Conservation (phyloP, 2,888 invertebrate genomes). For the Himalopsyche tibetana region DNA sequence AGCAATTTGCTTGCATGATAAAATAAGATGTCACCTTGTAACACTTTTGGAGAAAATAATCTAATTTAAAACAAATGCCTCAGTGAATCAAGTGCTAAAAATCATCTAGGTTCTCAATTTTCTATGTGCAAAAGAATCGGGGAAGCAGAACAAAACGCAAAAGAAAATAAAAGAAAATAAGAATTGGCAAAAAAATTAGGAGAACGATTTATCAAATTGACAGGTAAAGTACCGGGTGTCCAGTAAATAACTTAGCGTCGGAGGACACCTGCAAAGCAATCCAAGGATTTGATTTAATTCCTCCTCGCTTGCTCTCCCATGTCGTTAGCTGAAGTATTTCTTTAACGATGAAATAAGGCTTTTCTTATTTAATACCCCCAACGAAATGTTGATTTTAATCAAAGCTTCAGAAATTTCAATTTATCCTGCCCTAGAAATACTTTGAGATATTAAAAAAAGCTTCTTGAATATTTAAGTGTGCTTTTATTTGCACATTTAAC, state of each 20-base stretch:
- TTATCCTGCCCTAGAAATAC: too few relatives aligned
- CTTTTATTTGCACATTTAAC: too few relatives aligned
- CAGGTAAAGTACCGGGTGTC: constrained; percentile 58
- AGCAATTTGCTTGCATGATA: too few relatives aligned
- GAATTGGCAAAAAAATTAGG: constrained; percentile 58
- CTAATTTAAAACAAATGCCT: background rate
- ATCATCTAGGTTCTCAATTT: background rate
- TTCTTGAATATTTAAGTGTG: too few relatives aligned
- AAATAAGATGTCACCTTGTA: background rate
- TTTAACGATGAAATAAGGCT: constrained; percentile 11
- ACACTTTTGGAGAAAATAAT: background rate
- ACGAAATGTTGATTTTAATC: background rate
- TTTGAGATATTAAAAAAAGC: too few relatives aligned
- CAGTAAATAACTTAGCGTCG: constrained; percentile 57
- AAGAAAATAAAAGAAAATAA: constrained; percentile 31
- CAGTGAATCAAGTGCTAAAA: constrained; percentile 16
- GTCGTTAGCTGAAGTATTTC: constrained; percentile 4
- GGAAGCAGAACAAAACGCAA: background rate
- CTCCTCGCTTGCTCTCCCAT: background rate
- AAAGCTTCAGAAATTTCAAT: background rate
- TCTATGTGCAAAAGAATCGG: background rate
- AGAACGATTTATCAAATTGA: constrained; percentile 57
- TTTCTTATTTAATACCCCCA: background rate
- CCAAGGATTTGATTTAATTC: constrained; percentile 40
- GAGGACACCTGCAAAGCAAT: constrained; percentile 57